A percentile compares a stretch with the other conserved stretches of the same genome.
These are phyloP conservation scores for Siniperca undulata DNA, from an alignment of 2,797 vertebrate genomes.

Conservation along the genomic window DNA sequence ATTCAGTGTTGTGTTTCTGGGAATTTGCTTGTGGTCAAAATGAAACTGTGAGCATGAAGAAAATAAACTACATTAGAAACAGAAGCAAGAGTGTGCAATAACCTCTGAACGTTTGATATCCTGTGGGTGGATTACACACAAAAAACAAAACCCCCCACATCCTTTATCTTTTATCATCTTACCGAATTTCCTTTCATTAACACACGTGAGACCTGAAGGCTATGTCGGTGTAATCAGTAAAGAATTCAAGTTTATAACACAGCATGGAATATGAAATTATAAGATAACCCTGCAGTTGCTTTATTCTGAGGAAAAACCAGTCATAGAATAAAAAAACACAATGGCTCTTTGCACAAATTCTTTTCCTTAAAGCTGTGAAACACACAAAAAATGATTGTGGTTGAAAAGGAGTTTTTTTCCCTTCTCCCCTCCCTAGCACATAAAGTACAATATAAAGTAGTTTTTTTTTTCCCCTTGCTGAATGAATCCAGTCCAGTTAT, in stretches of 20 bases:
- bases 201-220: conserved; percentile 27
- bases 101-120: conserved; percentile 40
- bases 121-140: conserved; percentile 42
- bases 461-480: conserved; percentile 27
- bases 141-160: conserved; percentile 25
- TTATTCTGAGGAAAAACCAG: conserved; percentile 32
- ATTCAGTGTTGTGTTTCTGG: conserved; percentile 61
- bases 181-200: conserved; percentile 39
- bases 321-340: conserved; percentile 29
- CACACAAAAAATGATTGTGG: conserved; percentile 34
- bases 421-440: conserved; percentile 33
- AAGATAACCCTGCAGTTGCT: conserved; percentile 56
- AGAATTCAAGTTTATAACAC: conserved; percentile 62
- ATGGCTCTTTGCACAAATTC: conserved; percentile 36
- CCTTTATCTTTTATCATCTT: conserved; percentile 15
- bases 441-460: conserved; percentile 38
- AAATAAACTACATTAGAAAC: conserved; percentile 24
- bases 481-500: conserved; percentile 59
- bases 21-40: conserved; percentile 73
- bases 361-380: conserved; percentile 70
- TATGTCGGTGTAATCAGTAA: conserved; percentile 33
- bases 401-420: conserved; percentile 23
- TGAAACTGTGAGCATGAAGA: conserved; percentile 57
- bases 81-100: conserved; percentile 20
- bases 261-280: conserved; percentile 42